Conservation (phyloP, 2,113 vertebrate genomes). For the Podarcis muralis region DNA sequence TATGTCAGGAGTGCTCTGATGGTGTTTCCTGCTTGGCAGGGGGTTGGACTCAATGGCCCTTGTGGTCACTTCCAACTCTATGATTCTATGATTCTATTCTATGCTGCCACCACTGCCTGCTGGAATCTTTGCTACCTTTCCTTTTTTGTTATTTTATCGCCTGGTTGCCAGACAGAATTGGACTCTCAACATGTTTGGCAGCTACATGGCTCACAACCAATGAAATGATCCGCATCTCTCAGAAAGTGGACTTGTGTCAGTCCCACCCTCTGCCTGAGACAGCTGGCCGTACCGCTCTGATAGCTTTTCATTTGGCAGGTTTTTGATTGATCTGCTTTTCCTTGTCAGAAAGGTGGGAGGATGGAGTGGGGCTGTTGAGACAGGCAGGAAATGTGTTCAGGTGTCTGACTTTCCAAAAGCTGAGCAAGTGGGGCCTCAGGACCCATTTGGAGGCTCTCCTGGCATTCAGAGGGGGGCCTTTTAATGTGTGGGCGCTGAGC, state of each 20-base stretch:
- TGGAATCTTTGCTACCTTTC: not conserved
- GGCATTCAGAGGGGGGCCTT: too few species aligned
- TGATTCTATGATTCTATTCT: too few species aligned
- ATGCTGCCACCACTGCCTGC: not conserved
- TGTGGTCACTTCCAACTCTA: too few species aligned
- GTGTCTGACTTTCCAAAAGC: not conserved
- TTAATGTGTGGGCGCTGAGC: too few species aligned
- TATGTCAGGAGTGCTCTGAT: too few species aligned
- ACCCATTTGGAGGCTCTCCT: too few species aligned
- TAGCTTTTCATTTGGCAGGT: slow-evolving; percentile 5
- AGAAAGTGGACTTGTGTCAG: slow-evolving; percentile 26
- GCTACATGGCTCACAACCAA: not conserved
- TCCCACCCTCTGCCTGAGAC: slow-evolving; percentile 12
- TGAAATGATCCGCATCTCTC: slow-evolving; percentile 9
- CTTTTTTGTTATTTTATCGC: not conserved
- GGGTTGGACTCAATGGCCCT: too few species aligned
- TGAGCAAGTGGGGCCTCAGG: not conserved
- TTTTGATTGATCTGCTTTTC: not conserved
- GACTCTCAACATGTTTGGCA: not conserved
- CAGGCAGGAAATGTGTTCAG: not conserved
- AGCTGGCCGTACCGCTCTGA: not conserved
- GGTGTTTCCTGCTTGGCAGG: too few species aligned
- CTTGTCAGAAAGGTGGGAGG: not conserved
- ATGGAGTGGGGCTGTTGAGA: not conserved
- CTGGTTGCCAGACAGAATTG: not conserved